Evolutionary conservation across 2,888 invertebrate species (phyloP), one percentile per base, ranked within the genome.

Genomic region (Chaitophorus viminalis): DNA sequence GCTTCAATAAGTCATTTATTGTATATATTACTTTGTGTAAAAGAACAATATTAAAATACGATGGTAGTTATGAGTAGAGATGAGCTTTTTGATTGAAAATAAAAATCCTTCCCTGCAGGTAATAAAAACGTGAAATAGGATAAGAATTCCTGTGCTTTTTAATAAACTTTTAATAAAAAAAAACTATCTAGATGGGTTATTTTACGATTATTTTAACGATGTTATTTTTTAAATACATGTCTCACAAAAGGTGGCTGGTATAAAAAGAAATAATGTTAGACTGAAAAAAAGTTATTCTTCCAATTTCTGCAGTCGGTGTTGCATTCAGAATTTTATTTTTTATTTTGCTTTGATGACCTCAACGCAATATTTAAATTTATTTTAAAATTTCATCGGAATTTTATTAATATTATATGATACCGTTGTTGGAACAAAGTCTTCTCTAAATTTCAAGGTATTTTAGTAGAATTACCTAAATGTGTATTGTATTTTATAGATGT

Each of bases 71-170:
- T 78, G 33, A 54, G 54, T 33, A 33, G 21, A 54, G 52, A 78
- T 25, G 54, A 78, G 33, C 33, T 78, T 54, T 31, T 78, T 60
- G 78, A 78, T 78, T 78, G 54, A 78, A 78, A 78, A 60, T 60
- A 60, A 60, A 54, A 78, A 54, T 25, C 25, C 18, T 33, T 33
- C 31, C 60, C 60, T 78, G 60, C 1, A 9, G 1, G 54, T 54
- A 33, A 60, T 78, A 78, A 78, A 60, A 60, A 78, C 25, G 31
- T 54, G 25, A 78, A 78, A 78, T 9, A 31, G 17, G 78, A 4
- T 54, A 60, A 31, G 31, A 70, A 78, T 78, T 54, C 54, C 14
- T 33, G 0, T 60, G 54, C 31, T 33, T 78, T 54, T 25, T 78
- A 78, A 54, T 54, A 78, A 54, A 21, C 54, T 78, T n/a, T 78